These are phyloP conservation scores for Valencia hispanica DNA, from an alignment of 2,797 vertebrate species.

Conservation along the genomic window DNA sequence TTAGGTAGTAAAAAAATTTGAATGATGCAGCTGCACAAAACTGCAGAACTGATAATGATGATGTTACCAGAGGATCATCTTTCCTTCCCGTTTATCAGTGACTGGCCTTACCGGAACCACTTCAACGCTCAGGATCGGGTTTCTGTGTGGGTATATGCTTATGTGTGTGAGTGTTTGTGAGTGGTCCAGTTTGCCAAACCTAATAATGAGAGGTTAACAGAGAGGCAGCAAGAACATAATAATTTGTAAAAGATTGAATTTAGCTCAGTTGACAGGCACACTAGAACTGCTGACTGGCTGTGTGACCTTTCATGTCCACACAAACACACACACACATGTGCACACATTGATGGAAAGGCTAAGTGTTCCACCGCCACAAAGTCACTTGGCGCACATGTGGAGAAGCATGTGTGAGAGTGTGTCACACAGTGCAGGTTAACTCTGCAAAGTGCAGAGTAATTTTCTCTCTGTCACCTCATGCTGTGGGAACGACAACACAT, in stretches of 20 bases:
- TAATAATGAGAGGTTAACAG: conserved; percentile 71
- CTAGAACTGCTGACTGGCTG: conserved; percentile 72
- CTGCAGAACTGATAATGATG: conserved; percentile 70
- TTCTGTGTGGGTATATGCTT: conserved; percentile 38
- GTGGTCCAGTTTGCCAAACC: conserved; percentile 44
- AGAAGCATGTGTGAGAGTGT: conserved; percentile 46
- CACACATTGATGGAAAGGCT: conserved; percentile 55
- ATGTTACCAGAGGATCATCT: conserved; percentile 75
- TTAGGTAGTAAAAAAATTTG: conserved; percentile 39
- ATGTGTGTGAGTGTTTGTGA: conserved; percentile 17
- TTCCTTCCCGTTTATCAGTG: conserved; percentile 77
- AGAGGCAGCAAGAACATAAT: conserved; percentile 61
- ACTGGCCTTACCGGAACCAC: conserved; percentile 70
- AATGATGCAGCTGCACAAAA: conserved; percentile 51
- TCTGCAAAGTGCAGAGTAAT: conserved; percentile 67
- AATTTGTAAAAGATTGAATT: conserved; percentile 78
- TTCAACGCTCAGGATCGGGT: conserved; percentile 62
- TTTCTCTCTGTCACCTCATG: conserved; percentile 68
- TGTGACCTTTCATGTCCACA: conserved; percentile 57
- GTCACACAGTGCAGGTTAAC: conserved; percentile 67
- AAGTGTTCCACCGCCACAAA: conserved; percentile 60
- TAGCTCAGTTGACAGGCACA: conserved; percentile 66
- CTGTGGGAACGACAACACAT: conserved; percentile 73
- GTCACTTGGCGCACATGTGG: conserved; percentile 45
- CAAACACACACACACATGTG: conserved; percentile 29